phyloP scores from a whole-genome alignment of 1,140 invertebrate genomes.

The Danaus melanippus region DNA sequence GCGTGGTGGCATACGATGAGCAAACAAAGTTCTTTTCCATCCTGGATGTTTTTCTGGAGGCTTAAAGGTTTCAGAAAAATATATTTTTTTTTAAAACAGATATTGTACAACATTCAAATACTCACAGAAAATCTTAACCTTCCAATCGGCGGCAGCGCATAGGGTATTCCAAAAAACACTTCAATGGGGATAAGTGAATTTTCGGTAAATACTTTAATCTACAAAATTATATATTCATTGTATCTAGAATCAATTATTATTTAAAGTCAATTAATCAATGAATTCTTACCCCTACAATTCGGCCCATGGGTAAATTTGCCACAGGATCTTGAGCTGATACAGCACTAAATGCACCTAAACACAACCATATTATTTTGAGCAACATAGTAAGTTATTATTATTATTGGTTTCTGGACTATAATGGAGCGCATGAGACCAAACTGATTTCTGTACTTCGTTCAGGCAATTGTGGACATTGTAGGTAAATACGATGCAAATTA shows the following conservation, averaged over 20 bases:
- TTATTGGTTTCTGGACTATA: too few species aligned
- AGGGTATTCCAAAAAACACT: slow-evolving; percentile 61
- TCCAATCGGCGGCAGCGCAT: slow-evolving; percentile 49
- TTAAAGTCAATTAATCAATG: slow-evolving; percentile 1
- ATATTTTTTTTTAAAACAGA: not conserved
- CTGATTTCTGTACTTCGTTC: too few species aligned
- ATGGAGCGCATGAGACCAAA: too few species aligned
- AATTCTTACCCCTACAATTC: slow-evolving; percentile 54
- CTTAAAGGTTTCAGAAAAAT: slow-evolving; percentile 19
- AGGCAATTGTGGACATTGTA: too few species aligned
- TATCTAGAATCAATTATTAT: slow-evolving; percentile 7
- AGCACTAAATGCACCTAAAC: not conserved
- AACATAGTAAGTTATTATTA: too few species aligned
- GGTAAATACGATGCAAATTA: too few species aligned
- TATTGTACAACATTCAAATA: slow-evolving; percentile 6
- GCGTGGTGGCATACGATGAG: slow-evolving; percentile 51
- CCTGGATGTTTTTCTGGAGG: slow-evolving; percentile 52
- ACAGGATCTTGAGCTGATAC: slow-evolving; percentile 43
- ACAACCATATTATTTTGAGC: too few species aligned
- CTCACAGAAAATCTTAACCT: slow-evolving; percentile 58
- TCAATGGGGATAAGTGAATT: slow-evolving; percentile 48
- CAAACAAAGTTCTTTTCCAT: slow-evolving; percentile 55
- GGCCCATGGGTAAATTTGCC: slow-evolving; percentile 53
- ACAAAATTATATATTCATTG: slow-evolving; percentile 24
- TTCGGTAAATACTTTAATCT: slow-evolving; percentile 59